Evolutionary conservation across 2,113 vertebrate species (phyloP), one percentile per base, ranked within the genome.

Genomic region (Noctilio leporinus): DNA sequence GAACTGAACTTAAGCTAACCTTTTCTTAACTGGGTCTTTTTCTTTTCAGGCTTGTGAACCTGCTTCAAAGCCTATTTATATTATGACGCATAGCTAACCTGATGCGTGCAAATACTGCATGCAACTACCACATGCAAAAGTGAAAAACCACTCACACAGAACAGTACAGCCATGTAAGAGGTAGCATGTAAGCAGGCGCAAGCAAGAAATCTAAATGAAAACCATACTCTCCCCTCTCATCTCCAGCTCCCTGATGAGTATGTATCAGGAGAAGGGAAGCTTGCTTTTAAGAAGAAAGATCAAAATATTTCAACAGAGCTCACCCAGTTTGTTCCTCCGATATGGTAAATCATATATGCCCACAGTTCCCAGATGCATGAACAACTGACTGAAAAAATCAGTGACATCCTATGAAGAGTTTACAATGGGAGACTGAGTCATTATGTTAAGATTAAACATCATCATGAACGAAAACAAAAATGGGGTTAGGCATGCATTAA

Each of bases 351-450:
- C 2, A 96, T 97, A 96, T n/a, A 97, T 96, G 8, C 90, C 49
- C 95, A 96, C 83, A 89, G 72, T 88, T 87, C 95, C 80, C 96
- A 97, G 72, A 4, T 93, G 64, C 95, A 97, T 97, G 92, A 97
- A 95, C 59, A 98, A 97, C 0, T 95, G 97, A 81, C 67, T 96
- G 77, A 86, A 85, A 97, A 98, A 92, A 86, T 97, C 81, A 96
- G 92, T 35, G 33, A 97, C 62, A 93, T 94, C 86, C 93, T 97
- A 97, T 0, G 0, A 81, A 97, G 94, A 82, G 94, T 96, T 98
- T 43, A 96, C 47, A 96, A 57, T 53, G 38, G 77, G 82, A 49
- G 90, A 96, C 90, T 70, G 30, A 93, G 94, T 96, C 78, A 95
- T 76, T 77, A 95, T n/a, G 15, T 53, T 75, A 70, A 38, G 40